phyloP scores from a whole-genome alignment of 2,888 invertebrate genomes.

The Gari tellinella region DNA sequence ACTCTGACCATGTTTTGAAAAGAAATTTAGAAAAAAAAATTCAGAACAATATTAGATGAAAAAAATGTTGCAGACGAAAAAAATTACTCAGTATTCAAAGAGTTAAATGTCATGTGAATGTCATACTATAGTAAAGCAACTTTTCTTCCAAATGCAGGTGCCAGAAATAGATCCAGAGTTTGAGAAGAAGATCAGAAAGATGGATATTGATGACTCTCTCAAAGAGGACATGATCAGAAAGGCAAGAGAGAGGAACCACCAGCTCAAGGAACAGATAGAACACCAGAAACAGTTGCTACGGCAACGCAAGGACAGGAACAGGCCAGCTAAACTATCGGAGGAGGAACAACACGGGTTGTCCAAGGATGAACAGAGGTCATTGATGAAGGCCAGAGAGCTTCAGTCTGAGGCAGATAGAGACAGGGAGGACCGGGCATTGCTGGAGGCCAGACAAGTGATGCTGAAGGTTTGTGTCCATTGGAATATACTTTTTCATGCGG shows the following conservation, averaged over 20 bases:
- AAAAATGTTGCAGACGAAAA: too few relatives aligned
- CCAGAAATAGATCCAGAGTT: conserved; percentile 65
- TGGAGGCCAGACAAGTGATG: conserved; percentile 69
- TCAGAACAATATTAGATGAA: too few relatives aligned
- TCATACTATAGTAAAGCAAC: background rate
- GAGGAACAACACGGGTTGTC: conserved; percentile 67
- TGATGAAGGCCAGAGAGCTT: conserved; percentile 63
- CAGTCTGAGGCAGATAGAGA: conserved; percentile 76
- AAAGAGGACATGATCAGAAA: conserved; percentile 65
- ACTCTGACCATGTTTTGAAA: too few relatives aligned
- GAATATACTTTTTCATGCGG: too few relatives aligned
- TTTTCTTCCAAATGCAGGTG: conserved; percentile 20
- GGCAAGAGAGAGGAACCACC: conserved; percentile 56
- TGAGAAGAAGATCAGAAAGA: conserved; percentile 60
- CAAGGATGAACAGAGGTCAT: conserved; percentile 68
- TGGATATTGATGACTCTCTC: conserved; percentile 62
- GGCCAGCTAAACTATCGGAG: conserved; percentile 55
- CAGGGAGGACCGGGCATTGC: conserved; percentile 73
- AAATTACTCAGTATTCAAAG: too few relatives aligned
- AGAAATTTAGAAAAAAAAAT: too few relatives aligned
- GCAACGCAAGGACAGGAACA: conserved; percentile 60
- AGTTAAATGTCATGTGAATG: too few relatives aligned
- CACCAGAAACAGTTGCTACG: conserved; percentile 64
- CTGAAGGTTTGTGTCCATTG: conserved; percentile 73
- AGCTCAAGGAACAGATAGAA: conserved; percentile 63